Evolutionary conservation across 92 coral and sea anemone genomes (phyloP).

Genomic region (Umimayanthus chanpuru): DNA sequence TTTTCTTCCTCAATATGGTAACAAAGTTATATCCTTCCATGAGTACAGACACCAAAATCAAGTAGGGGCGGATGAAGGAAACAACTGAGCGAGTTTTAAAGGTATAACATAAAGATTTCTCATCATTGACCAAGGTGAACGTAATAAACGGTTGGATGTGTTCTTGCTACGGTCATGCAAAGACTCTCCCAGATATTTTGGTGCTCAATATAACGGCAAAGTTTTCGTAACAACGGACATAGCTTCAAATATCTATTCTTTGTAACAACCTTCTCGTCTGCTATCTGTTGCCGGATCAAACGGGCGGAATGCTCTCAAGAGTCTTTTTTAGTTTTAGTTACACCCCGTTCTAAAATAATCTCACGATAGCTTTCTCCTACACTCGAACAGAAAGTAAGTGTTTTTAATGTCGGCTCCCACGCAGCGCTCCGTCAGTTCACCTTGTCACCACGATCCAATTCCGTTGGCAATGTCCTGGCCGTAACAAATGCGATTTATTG

Average conservation of each 20-base stretch:
- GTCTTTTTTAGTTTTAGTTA: not conserved
- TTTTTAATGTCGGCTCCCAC: not conserved
- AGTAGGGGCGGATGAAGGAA: not conserved
- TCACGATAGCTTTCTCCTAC: not conserved
- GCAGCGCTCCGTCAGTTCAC: not conserved
- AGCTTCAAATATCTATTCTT: not conserved
- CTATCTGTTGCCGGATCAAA: not conserved
- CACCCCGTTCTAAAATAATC: not conserved
- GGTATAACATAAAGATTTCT: no score
- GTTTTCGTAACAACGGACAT: not conserved
- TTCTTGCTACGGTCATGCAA: not conserved
- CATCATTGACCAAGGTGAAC: no score
- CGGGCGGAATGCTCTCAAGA: not conserved
- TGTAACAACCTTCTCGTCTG: not conserved
- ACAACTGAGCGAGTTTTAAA: not conserved
- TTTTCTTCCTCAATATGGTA: not conserved
- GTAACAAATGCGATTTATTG: constrained; percentile 27
- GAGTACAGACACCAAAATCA: not conserved
- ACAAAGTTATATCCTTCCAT: not conserved
- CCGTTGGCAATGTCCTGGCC: not conserved
- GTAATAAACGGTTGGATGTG: not conserved
- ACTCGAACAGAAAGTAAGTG: not conserved
- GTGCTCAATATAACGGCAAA: not conserved
- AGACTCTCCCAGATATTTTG: not conserved
- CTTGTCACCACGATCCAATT: not conserved